phyloP scores from a whole-genome alignment of 2,797 vertebrate species.

The Myotis myotis region DNA sequence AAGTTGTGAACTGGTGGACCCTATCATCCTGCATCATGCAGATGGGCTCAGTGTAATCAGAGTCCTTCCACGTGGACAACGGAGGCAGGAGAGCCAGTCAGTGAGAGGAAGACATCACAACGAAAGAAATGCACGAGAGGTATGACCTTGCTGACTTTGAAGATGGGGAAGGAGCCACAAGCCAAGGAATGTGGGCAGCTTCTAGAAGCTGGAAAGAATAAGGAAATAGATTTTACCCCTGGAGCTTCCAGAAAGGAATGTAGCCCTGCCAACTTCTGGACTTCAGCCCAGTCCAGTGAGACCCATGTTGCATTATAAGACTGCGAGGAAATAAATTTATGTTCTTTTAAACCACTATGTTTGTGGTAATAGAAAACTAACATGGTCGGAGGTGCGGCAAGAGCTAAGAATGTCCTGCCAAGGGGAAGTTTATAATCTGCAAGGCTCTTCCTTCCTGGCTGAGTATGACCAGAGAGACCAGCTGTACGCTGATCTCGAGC shows the following conservation, averaged over 20 bases:
- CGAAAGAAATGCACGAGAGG: not conserved
- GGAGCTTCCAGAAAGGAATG: not conserved
- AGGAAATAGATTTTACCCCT: not conserved
- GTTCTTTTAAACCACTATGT: not conserved
- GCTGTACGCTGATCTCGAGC: not conserved
- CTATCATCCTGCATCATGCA: not conserved
- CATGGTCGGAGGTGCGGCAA: fast-evolving
- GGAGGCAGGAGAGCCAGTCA: not conserved
- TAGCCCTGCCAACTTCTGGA: not conserved
- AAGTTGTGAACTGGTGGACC: not conserved
- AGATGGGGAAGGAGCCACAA: not conserved
- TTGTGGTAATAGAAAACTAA: not conserved
- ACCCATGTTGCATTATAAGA: not conserved
- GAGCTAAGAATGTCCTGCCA: not conserved
- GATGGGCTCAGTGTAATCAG: not conserved
- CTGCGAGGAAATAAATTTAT: not conserved
- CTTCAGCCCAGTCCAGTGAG: not conserved
- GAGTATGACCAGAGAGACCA: not conserved
- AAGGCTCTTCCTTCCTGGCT: not conserved
- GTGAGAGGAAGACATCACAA: not conserved
- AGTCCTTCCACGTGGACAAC: not conserved
- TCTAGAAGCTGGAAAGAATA: not conserved
- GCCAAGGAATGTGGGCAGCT: not conserved
- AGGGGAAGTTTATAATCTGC: not conserved
- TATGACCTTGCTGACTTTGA: not conserved